Conservation (phyloP, 2,888 invertebrate genomes). For the Lumbricus terrestris region DNA sequence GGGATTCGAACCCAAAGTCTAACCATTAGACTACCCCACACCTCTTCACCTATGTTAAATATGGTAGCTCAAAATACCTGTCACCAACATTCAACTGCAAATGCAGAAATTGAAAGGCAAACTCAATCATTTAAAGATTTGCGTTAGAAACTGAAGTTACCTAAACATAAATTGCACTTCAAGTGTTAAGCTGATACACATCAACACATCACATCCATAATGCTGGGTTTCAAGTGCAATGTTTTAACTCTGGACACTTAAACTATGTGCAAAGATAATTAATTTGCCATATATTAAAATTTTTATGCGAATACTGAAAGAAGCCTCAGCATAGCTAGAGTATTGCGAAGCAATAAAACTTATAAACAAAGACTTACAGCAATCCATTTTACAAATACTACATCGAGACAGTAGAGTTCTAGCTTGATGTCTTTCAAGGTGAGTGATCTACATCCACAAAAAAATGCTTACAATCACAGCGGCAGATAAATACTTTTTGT, state of each 20-base stretch:
- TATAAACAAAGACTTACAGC: not conserved
- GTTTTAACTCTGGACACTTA: not conserved
- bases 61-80: not conserved
- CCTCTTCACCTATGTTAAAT: not conserved
- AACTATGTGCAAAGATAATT: not conserved
- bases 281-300: not conserved
- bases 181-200: not conserved
- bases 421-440: not conserved
- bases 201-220: not conserved
- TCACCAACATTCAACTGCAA: not conserved
- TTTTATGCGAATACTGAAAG: not conserved
- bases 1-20: no score
- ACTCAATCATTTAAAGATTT: not conserved
- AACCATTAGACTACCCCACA: no score
- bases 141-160: not conserved
- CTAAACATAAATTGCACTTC: not conserved
- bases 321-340: not conserved
- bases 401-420: not conserved
- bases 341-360: not conserved
- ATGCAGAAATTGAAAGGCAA: not conserved
- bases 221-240: not conserved
- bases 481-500: constrained; percentile 3
- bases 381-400: not conserved
- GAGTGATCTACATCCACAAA: not conserved
- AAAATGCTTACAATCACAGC: not conserved